phyloP scores from a whole-genome alignment of 2,797 vertebrate species.

The Steatocranus sp. region DNA sequence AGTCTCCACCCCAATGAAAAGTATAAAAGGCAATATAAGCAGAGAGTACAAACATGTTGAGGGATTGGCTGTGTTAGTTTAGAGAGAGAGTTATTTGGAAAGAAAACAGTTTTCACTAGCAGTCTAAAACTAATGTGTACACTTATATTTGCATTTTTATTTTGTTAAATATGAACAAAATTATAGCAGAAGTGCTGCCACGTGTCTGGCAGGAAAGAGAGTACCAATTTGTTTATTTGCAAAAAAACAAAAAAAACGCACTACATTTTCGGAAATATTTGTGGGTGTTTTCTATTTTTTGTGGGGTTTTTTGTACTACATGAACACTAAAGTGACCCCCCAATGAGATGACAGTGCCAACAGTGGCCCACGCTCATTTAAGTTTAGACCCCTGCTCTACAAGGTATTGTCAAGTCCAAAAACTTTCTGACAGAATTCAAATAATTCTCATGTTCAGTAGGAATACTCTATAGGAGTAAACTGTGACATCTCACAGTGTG shows the following conservation, averaged over 20 bases:
- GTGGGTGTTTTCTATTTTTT: background rate
- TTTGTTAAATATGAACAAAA: background rate
- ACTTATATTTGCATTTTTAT: too few species aligned
- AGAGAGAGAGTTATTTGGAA: too few species aligned
- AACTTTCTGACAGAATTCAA: background rate
- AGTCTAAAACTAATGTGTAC: too few species aligned
- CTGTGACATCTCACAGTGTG: background rate
- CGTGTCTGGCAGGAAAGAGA: background rate
- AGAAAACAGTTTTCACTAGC: too few species aligned
- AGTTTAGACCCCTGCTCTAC: background rate
- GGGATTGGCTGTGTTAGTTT: too few species aligned
- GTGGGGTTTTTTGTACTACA: fast-evolving
- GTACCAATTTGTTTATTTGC: background rate
- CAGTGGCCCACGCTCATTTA: background rate
- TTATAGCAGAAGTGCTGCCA: background rate
- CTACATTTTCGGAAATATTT: background rate
- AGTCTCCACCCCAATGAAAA: too few species aligned
- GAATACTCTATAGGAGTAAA: background rate
- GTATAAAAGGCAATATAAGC: too few species aligned
- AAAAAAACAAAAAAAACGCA: fast-evolving
- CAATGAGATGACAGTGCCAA: background rate
- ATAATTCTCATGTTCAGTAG: background rate
- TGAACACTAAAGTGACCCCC: background rate
- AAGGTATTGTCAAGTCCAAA: background rate
- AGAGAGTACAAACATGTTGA: too few species aligned